Conservation (phyloP, 2,113 vertebrate genomes). For the Phocoena phocoena region DNA sequence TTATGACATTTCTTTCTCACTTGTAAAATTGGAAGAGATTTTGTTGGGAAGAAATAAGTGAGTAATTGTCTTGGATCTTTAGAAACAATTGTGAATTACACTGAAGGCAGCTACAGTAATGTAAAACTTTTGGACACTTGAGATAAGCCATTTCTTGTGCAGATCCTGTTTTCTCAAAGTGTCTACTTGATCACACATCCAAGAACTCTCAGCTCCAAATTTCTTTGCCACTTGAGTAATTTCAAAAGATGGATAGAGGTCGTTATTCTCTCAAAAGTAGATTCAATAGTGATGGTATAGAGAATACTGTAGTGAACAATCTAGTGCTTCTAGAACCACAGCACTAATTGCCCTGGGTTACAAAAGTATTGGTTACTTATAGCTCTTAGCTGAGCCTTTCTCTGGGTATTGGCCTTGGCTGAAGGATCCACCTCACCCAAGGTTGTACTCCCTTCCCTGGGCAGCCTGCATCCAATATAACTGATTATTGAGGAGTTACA, state of each 20-base stretch:
- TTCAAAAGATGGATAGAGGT: slow-evolving; percentile 5
- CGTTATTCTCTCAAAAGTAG: neutral
- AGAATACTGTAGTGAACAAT: neutral
- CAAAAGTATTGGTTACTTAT: neutral
- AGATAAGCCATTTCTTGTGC: neutral
- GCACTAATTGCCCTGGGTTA: neutral
- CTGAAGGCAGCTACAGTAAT: slow-evolving; percentile 46
- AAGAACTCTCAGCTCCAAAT: neutral
- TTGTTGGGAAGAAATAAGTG: slow-evolving; percentile 63
- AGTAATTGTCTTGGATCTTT: slow-evolving; percentile 60
- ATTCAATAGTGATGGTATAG: neutral
- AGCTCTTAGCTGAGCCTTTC: neutral
- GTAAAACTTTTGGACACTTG: slow-evolving; percentile 30
- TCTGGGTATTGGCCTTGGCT: neutral
- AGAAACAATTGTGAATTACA: slow-evolving; percentile 44
- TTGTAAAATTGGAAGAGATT: slow-evolving; percentile 61
- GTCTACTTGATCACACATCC: slow-evolving; percentile 5
- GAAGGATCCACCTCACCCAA: neutral
- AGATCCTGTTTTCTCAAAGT: slow-evolving; percentile 4
- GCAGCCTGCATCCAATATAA: neutral
- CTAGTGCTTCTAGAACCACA: neutral
- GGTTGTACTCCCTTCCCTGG: neutral
- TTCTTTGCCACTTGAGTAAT: neutral
- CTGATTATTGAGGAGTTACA: neutral
- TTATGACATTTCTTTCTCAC: slow-evolving; percentile 64